phyloP scores from a whole-genome alignment of 2,113 vertebrate species.

The Passer domesticus region DNA sequence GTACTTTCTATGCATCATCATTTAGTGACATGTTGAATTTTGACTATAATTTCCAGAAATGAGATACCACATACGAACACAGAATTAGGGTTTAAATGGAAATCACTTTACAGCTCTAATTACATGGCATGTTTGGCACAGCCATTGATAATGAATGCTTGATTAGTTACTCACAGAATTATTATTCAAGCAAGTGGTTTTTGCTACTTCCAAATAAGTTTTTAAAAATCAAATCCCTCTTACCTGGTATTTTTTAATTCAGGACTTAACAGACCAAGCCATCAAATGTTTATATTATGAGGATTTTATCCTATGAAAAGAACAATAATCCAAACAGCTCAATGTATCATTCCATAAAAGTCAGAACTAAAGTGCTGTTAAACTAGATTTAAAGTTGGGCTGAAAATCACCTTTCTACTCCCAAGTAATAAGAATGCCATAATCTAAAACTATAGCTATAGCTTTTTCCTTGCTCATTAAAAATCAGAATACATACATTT shows the following conservation, averaged over 20 bases:
- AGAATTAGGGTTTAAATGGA: background rate
- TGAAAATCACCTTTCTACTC: background rate
- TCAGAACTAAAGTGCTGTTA: background rate
- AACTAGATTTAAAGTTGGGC: background rate
- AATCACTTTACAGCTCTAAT: background rate
- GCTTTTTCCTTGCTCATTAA: background rate
- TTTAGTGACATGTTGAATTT: background rate
- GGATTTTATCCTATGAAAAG: background rate
- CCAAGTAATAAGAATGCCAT: background rate
- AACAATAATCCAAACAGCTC: background rate
- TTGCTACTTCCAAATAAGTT: background rate
- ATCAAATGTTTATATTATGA: conserved; percentile 17
- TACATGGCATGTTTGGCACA: background rate
- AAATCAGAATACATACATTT: background rate
- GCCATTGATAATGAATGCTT: conserved; percentile 8
- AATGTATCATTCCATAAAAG: background rate
- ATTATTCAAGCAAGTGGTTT: background rate
- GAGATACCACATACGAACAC: background rate
- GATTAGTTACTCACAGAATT: background rate
- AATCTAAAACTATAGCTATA: background rate
- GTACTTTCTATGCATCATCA: background rate
- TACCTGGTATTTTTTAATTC: background rate
- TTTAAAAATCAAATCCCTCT: conserved; percentile 27
- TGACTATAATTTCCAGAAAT: background rate
- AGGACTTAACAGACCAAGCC: conserved; percentile 1